Evolutionary conservation across 1,140 invertebrate genomes (phyloP).

Genomic region (Scaptomyza montana): DNA sequence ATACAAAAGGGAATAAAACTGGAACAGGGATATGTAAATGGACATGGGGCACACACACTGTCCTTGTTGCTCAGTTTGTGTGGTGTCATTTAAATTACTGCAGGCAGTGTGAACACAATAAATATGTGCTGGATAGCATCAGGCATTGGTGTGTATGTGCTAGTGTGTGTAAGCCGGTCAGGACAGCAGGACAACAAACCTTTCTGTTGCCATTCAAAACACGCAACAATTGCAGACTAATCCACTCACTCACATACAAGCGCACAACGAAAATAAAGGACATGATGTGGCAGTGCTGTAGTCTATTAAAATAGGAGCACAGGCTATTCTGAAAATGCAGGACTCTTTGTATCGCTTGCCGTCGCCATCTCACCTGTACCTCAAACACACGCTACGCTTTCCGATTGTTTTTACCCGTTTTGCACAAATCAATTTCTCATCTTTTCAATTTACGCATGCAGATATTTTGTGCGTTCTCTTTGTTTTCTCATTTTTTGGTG

Average conservation of each 20-base stretch:
- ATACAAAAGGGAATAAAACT: background rate
- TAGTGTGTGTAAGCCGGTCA: constrained; percentile 3
- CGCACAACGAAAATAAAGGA: constrained; percentile 23
- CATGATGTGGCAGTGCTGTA: constrained; percentile 13
- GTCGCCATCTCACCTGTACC: constrained; percentile 5
- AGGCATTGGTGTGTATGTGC: constrained; percentile 13
- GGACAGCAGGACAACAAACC: constrained; percentile 23
- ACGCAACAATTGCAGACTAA: constrained; percentile 47
- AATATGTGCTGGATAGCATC: constrained; percentile 57
- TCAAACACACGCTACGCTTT: constrained; percentile 18
- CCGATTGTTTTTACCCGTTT: background rate
- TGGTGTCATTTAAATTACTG: constrained; percentile 61
- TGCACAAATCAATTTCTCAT: constrained; percentile 1
- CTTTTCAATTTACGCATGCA: constrained; percentile 29
- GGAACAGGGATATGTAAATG: constrained; percentile 33
- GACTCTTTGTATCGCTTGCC: constrained; percentile 10
- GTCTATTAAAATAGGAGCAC: constrained; percentile 25
- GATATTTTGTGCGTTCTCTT: background rate
- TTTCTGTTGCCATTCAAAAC: constrained; percentile 50
- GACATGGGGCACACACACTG: constrained; percentile 28
- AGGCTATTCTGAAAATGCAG: background rate
- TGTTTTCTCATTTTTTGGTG: constrained; percentile 4
- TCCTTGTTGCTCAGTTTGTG: constrained; percentile 33
- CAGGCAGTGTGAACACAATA: constrained; percentile 56
- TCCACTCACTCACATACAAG: constrained; percentile 4